Conservation (phyloP, 2,797 vertebrate genomes). For the Psittacula echo region DNA sequence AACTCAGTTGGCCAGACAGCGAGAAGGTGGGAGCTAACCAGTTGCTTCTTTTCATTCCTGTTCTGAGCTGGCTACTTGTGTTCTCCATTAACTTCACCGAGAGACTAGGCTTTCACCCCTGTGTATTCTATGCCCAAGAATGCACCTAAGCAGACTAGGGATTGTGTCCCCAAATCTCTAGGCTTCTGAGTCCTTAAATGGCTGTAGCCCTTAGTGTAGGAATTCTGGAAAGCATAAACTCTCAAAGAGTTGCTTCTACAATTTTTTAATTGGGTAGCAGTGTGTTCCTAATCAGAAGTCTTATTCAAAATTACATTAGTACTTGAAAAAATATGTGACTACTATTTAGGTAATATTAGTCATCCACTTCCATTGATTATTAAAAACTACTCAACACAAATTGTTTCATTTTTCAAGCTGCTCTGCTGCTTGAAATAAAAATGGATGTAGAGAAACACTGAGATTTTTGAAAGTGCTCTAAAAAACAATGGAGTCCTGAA, state of each 20-base stretch:
- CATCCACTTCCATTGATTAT: background rate
- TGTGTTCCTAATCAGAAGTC: accelerated
- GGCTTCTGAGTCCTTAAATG: background rate
- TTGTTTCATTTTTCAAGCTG: background rate
- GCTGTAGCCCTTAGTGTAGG: background rate
- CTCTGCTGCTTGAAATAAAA: background rate
- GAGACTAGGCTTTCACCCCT: background rate
- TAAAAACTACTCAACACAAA: background rate
- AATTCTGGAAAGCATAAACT: background rate
- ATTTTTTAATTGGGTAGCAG: background rate
- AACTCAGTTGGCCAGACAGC: background rate
- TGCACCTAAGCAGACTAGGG: background rate
- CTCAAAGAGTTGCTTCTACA: background rate
- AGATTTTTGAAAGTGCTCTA: background rate
- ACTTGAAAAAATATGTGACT: background rate
- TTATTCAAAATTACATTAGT: background rate
- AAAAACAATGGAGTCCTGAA: background rate
- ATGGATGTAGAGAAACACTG: background rate
- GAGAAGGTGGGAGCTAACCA: background rate
- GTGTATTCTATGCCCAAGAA: background rate
- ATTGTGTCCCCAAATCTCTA: background rate
- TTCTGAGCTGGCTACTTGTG: background rate
- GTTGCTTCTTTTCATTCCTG: background rate
- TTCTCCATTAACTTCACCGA: background rate
- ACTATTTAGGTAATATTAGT: background rate